A percentile compares a stretch with the other conserved stretches of the same genome.
These are phyloP conservation scores for Drosophila pandora DNA, from an alignment of 1,140 invertebrate genomes.

Conservation along the genomic window DNA sequence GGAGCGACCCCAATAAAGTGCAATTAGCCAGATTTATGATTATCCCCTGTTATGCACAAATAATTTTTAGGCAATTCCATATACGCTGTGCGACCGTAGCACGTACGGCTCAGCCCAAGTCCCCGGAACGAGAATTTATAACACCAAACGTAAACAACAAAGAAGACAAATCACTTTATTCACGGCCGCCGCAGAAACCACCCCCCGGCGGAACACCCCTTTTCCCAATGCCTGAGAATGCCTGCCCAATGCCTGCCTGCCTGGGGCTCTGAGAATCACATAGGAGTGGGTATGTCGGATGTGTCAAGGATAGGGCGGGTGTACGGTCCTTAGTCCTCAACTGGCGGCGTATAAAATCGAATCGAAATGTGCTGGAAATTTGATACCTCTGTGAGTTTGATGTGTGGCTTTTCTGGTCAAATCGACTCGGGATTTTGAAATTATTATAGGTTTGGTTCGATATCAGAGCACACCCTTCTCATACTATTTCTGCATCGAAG, in stretches of 20 bases:
- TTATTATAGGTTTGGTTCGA: constrained; percentile 40
- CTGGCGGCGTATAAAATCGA: constrained; percentile 71
- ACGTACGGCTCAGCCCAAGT: constrained; percentile 42
- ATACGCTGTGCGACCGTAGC: constrained; percentile 46
- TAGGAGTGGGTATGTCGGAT: constrained; percentile 26
- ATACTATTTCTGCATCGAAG: constrained; percentile 1
- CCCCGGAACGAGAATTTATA: constrained; percentile 73
- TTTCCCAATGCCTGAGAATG: constrained; percentile 42
- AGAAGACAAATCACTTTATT: constrained; percentile 81
- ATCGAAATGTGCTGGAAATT: constrained; percentile 83
- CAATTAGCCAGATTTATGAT: constrained; percentile 84
- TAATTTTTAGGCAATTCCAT: constrained; percentile 81
- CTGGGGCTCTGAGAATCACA: constrained; percentile 16
- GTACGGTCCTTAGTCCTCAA: constrained; percentile 35
- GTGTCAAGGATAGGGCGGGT: constrained; percentile 10
- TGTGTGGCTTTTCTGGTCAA: constrained; percentile 33
- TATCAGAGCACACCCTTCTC: constrained; percentile 18
- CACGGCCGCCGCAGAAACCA: constrained; percentile 73
- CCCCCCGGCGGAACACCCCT: constrained; percentile 53
- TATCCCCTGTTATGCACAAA: constrained; percentile 83
- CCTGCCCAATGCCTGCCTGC: no score
- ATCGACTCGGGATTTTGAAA: constrained; percentile 11
- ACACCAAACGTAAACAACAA: constrained; percentile 80
- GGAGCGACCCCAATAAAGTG: constrained; percentile 77
- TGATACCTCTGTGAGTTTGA: constrained; percentile 53